phyloP scores from a whole-genome alignment of 1,140 invertebrate species.

The Lepidurus couesii region DNA sequence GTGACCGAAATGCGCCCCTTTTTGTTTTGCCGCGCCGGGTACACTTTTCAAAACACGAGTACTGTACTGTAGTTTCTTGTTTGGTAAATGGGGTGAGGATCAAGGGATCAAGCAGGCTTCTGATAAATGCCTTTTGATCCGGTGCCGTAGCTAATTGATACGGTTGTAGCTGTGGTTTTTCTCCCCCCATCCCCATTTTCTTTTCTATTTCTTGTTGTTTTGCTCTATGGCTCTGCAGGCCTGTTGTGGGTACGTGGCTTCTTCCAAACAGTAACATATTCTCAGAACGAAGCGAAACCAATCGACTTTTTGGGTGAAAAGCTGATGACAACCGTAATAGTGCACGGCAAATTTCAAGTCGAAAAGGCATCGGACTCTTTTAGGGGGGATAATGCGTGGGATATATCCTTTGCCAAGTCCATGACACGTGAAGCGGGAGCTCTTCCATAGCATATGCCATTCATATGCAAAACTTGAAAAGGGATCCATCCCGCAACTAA shows the following conservation, averaged over 20 bases:
- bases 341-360: conserved; percentile 1
- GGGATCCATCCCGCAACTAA: conserved; percentile 11
- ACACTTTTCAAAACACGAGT: conserved; percentile 7
- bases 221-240: background rate
- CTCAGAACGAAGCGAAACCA: conserved; percentile 10
- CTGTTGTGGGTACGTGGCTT: background rate
- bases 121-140: background rate
- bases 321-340: background rate
- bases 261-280: background rate
- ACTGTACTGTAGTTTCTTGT: background rate
- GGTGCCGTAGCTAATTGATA: conserved; percentile 8
- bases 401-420: background rate
- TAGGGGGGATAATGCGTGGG: background rate
- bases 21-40: background rate
- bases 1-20: too few relatives aligned
- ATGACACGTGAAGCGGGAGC: background rate
- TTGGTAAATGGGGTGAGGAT: background rate
- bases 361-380: background rate
- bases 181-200: background rate
- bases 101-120: background rate
- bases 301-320: background rate
- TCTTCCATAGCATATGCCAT: conserved; percentile 1
- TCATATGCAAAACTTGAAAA: conserved; percentile 22
- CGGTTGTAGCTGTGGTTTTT: background rate
- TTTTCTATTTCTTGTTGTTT: background rate